Conservation (phyloP, 2,113 vertebrate species). For the Halcyon senegalensis region DNA sequence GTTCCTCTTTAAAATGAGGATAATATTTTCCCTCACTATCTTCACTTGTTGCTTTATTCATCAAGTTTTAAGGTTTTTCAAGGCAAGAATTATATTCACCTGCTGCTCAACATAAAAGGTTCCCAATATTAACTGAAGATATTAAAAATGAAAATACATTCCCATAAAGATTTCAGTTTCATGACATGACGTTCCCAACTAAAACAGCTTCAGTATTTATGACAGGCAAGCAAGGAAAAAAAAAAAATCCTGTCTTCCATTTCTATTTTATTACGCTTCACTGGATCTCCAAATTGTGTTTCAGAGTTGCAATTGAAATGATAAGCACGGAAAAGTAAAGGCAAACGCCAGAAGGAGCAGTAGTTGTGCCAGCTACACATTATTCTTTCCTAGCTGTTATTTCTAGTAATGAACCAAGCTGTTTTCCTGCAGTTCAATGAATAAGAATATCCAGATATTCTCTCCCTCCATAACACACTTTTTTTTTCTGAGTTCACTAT, state of each 20-base stretch:
- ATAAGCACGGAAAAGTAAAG: conserved; percentile 41
- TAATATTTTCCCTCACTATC: not conserved
- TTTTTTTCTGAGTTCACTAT: not conserved
- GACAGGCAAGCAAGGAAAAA: not conserved
- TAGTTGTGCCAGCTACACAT: conserved; percentile 2
- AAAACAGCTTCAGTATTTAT: conserved; percentile 8
- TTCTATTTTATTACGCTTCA: conserved; percentile 51
- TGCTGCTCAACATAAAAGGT: not conserved
- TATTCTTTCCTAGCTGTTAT: conserved; percentile 31
- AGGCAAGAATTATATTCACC: not conserved
- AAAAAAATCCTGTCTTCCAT: not conserved
- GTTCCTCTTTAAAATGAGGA: not conserved
- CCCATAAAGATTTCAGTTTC: not conserved
- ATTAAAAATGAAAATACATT: not conserved
- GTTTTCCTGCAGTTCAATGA: conserved; percentile 24
- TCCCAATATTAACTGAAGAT: not conserved
- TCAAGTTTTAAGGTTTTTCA: not conserved
- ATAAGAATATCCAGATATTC: conserved; percentile 9
- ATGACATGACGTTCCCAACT: not conserved
- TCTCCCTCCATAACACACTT: not conserved
- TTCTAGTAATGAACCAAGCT: conserved; percentile 23
- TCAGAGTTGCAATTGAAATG: conserved; percentile 30
- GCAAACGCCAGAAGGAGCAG: not conserved
- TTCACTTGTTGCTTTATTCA: not conserved
- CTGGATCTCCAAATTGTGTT: conserved; percentile 43